Conservation (phyloP, 37 sponge, comb jelly and placozoan species). For the Spongilla lacustris region DNA sequence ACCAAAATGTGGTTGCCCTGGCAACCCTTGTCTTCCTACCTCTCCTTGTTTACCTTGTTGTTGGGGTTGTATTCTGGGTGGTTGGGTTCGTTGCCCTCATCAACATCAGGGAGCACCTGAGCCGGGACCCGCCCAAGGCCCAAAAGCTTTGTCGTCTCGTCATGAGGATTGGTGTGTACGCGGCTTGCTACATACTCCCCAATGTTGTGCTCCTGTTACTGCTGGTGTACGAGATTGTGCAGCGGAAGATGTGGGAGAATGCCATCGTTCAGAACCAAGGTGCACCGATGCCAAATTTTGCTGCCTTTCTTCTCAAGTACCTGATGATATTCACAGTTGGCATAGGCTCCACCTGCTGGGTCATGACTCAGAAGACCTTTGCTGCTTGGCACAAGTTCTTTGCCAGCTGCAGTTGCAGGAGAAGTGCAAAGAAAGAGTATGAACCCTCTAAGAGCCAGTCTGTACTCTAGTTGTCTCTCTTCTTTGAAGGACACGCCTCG, state of each 20-base stretch:
- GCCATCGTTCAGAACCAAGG: neutral
- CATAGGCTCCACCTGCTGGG: constrained; percentile 71
- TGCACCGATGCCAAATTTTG: constrained; percentile 10
- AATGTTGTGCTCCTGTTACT: constrained; percentile 68
- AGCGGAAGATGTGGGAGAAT: constrained; percentile 53
- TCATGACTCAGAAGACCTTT: constrained; percentile 78
- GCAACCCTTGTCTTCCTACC: constrained; percentile 85
- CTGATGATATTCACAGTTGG: constrained; percentile 72
- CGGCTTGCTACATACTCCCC: constrained; percentile 81
- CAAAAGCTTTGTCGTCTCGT: constrained; percentile 78
- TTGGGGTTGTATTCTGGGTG: constrained; percentile 69
- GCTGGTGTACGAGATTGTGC: constrained; percentile 58
- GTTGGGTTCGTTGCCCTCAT: constrained; percentile 77
- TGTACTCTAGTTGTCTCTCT: constrained; percentile 1
- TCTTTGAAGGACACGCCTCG: neutral
- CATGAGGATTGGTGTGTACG: constrained; percentile 80
- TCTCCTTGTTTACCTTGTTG: constrained; percentile 49
- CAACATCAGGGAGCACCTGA: constrained; percentile 59
- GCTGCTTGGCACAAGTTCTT: constrained; percentile 80
- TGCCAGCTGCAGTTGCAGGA: constrained; percentile 29
- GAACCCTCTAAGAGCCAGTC: constrained; percentile 6
- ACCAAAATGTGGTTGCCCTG: constrained; percentile 48
- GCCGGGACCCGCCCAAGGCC: constrained; percentile 61
- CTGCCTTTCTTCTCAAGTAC: constrained; percentile 69
- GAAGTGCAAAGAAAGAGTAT: neutral